phyloP scores from a whole-genome alignment of 2,888 invertebrate species.

The Drosophila paranaensis region DNA sequence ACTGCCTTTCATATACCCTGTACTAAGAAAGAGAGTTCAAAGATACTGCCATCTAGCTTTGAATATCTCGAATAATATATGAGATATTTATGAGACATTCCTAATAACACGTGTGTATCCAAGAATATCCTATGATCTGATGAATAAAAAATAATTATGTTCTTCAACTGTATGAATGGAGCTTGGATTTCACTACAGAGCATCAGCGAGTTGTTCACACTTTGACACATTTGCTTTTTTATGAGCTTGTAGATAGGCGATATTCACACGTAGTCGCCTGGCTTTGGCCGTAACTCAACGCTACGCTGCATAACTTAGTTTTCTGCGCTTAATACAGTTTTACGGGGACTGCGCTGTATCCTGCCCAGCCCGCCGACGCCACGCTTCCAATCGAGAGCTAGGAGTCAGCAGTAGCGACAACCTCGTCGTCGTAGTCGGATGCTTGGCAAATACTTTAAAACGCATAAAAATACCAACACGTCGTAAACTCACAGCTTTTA shows the following conservation, averaged over 20 bases:
- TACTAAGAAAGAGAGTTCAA: neutral
- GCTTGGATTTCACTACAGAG: neutral
- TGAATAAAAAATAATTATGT: neutral
- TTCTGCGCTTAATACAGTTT: slow-evolving; percentile 77
- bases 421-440: slow-evolving; percentile 31
- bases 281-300: slow-evolving; percentile 66
- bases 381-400: slow-evolving; percentile 1
- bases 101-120: too few relatives aligned
- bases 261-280: slow-evolving; percentile 54
- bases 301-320: slow-evolving; percentile 75
- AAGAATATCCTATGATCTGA: too few relatives aligned
- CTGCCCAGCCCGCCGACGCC: slow-evolving; percentile 12
- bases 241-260: slow-evolving; percentile 36
- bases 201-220: slow-evolving; percentile 5
- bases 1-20: slow-evolving; percentile 47
- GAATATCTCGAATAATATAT: neutral
- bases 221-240: slow-evolving; percentile 22
- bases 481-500: slow-evolving; percentile 74
- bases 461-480: slow-evolving; percentile 79
- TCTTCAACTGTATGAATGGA: neutral
- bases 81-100: neutral
- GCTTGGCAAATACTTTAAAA: slow-evolving; percentile 76
- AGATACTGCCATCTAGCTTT: too few relatives aligned
- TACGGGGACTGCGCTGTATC: slow-evolving; percentile 59
- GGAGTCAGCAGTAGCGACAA: slow-evolving; percentile 44